These are phyloP conservation scores for Ramphastos sulfuratus DNA, from an alignment of 2,113 vertebrate species.

Conservation along the genomic window DNA sequence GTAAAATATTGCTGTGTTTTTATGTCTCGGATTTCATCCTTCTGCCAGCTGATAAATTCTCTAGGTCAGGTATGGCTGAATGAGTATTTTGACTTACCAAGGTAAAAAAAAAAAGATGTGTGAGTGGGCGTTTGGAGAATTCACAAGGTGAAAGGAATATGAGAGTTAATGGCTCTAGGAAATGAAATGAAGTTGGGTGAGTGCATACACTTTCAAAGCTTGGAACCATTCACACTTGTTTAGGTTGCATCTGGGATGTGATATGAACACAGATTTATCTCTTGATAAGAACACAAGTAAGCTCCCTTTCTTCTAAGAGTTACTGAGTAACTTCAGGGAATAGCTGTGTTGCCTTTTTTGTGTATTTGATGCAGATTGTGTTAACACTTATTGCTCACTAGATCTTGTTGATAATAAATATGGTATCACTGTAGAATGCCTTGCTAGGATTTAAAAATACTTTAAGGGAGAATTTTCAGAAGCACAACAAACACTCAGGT, in stretches of 20 bases:
- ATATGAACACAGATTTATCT: not conserved
- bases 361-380: not conserved
- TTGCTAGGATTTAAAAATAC: not conserved
- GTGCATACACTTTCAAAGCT: not conserved
- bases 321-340: not conserved
- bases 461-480: not conserved
- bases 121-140: not conserved
- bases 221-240: not conserved
- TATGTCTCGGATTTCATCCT: not conserved
- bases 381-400: not conserved
- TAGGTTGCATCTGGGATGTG: not conserved
- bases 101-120: constrained; percentile 34
- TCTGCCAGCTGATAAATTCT: constrained; percentile 28
- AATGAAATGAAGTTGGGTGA: not conserved
- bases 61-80: not conserved
- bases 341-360: not conserved
- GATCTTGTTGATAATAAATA: not conserved
- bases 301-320: not conserved
- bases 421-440: not conserved
- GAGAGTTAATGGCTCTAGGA: not conserved
- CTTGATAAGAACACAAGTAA: not conserved
- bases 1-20: constrained; percentile 30
- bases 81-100: constrained; percentile 4
- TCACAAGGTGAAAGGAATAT: not conserved
- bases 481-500: not conserved